Base-by-base conservation (phyloP, 2,797 vertebrate genomes). In the Phaenicophaeus curvirostris region DNA sequence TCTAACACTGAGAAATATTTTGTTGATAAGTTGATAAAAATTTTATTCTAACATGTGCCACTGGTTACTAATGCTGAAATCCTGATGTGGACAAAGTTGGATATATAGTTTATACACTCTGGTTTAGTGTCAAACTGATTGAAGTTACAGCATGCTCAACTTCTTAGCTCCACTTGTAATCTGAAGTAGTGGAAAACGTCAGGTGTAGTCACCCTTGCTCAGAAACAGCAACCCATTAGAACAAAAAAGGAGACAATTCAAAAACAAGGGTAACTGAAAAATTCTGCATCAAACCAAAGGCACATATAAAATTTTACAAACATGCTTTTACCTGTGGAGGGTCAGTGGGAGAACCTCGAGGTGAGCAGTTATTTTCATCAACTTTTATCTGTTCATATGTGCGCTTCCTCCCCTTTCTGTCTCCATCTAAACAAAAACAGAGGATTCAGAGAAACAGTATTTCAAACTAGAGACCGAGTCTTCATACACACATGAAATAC, bases 381-480 rank as follows among this genome's bases (percentile, higher is more conserved):
- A 98, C 97, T 95, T 98, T 99, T 96, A 99, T 99, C 93, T 99
- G 98, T 73, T 99, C 99, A 57, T 99, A 99, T 3, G 98, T 97
- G 74, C 99, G 98, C 94, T 99, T 99, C 96, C 98, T 99, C 41
- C 98, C 95, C 95, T 99, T 99, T 97, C 98, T 99, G 57, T 99
- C 99, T 44, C 99, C 98, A 94, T 99, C 99, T 99, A 90, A 94
- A 69, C 31, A 57, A 55, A 94, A 96, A 63, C 27, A 91, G 50
- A 93, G 82, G 20, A 75, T n/a, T 95, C 91, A 96, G 77, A 20
- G 24, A 86, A 92, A 84, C 12, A 87, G n/a, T 37, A 84, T 25
- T 91, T 92, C 85, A 83, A 92, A 41, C 13, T 94, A 35, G 51
- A 89, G 31, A 62, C 28, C 72, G 67, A 93, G 83, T 81, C 30